Base-by-base conservation (phyloP, 2,888 invertebrate genomes). In the Tenthredo distinguenda region DNA sequence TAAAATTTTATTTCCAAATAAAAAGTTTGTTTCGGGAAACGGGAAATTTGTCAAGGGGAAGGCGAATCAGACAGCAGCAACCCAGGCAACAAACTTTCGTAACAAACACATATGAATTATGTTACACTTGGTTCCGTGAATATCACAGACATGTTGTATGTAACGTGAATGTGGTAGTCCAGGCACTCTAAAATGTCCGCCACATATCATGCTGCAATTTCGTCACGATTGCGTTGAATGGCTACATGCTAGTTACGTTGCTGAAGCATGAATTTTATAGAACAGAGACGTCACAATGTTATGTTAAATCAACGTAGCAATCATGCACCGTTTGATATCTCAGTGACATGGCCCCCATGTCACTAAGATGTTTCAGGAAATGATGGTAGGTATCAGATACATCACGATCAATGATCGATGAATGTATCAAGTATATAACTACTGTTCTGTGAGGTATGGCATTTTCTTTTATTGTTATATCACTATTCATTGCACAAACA, bases 151-250 rank as follows among this genome's bases (percentile, higher is more conserved):
- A 72, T 72, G 72, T 72, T 18, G n/a, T 72, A 18, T 72, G 40
- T n/a, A 72, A 72, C 72, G n/a, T 37, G n/a, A 18, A 40, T 40
- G 72, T 72, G 7, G 18, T 72, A n/a, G 72, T 72, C 72, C 72
- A 72, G 40, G 72, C 37, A 72, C 72, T 72, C 72, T 40, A 72
- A 72, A 72, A 72, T 72, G 72, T 72, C 43, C 72, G 72, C 72
- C 72, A 72, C 72, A 72, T 40, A 37, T 72, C 40, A 18, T 40
- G 18, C 18, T 5, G 6, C 40, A 72, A n/a, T 72, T 72, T 40
- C 72, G 40, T 72, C 15, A 4, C 40, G n/a, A 72, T 72, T 3
- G 2, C 2, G 9, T n/a, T 4, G 2, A 6, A 71, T 31, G 34
- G 71, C 71, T 71, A 0, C 37, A 10, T 37, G 34, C 71, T 31